These are phyloP conservation scores for Mystacornis crossleyi DNA, from an alignment of 2,113 vertebrate genomes.

Conservation along the genomic window DNA sequence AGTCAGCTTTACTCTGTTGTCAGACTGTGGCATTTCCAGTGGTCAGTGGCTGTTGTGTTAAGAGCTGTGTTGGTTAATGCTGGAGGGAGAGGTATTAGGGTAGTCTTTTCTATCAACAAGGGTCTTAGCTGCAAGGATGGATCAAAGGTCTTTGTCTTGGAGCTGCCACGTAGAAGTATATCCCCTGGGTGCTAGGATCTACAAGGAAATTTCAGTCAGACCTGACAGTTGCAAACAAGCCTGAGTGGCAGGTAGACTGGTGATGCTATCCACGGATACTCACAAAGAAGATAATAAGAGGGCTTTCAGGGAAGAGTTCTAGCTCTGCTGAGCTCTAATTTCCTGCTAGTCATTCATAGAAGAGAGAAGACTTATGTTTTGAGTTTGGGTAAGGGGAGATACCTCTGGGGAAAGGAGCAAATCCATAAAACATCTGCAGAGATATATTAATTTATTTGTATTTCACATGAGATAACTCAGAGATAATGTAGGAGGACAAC, in stretches of 20 bases:
- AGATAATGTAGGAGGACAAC: background rate
- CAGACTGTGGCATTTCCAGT: background rate
- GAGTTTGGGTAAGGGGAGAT: background rate
- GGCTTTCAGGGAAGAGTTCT: background rate
- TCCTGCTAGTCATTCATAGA: background rate
- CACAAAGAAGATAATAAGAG: background rate
- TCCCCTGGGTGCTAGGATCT: background rate
- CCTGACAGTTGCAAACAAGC: background rate
- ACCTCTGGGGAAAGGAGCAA: background rate
- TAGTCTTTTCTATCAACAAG: background rate
- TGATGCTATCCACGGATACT: background rate
- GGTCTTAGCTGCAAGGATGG: background rate
- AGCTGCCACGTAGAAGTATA: background rate
- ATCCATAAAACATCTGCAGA: background rate
- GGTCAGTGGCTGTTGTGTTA: background rate
- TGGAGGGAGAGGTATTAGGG: background rate
- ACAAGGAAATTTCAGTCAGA: background rate
- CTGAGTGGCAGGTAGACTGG: background rate
- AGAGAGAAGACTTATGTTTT: background rate
- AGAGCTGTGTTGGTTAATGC: background rate
- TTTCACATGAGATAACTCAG: background rate
- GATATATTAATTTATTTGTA: background rate
- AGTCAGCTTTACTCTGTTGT: background rate
- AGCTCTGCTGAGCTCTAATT: background rate
- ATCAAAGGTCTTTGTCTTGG: background rate